Evolutionary conservation across 2,888 invertebrate species (phyloP), one percentile per base, ranked within the genome.

Genomic region (Lumbricus terrestris): DNA sequence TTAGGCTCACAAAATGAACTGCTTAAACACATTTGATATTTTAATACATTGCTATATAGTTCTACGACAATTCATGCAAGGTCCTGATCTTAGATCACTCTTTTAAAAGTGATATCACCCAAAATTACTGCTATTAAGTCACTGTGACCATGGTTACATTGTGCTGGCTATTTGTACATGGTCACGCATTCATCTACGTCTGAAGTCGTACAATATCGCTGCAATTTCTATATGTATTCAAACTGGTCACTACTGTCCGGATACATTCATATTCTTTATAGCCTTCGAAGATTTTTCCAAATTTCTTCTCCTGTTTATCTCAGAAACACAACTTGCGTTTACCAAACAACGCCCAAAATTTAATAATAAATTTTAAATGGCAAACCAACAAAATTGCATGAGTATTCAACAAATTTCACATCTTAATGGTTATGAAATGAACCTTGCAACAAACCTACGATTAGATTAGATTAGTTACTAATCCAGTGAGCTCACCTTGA

Each of bases 401-500:
- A 69, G 69, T 69, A n/a, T 69, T 69, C 6, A 69, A 69, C 5
- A 54, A 29, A n/a, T 29, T 54, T 54, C 54, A 54, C 23, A 54
- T 54, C 54, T 54, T 23, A 54, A 29, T 54, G 42, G 18, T 42
- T 20, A 47, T n/a, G n/a, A n/a, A 69, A 69, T n/a, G 69, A n/a
- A 69, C 29, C 69, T 69, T 29, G 8, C n/a, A 69, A 69, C 29
- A 69, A 69, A 69, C n/a, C 1, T 69, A 29, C 29, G 69, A 69
- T n/a, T n/a, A n/a, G n/a, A n/a, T 69, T n/a, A 15, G 8, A n/a
- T n/a, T 11, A 69, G n/a, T n/a, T 69, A n/a, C 69, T 69, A 69
- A 69, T n/a, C n/a, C n/a, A n/a, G 29, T 29, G 13, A n/a, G 85
- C 85, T 85, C 85, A 98, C 98, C 97, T 98, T 98, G 93, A 99